A percentile compares a stretch with the other conserved stretches of the same genome.
Evolutionary conservation across 2,113 vertebrate genomes (phyloP).

Genomic region (Tupaia chinensis): DNA sequence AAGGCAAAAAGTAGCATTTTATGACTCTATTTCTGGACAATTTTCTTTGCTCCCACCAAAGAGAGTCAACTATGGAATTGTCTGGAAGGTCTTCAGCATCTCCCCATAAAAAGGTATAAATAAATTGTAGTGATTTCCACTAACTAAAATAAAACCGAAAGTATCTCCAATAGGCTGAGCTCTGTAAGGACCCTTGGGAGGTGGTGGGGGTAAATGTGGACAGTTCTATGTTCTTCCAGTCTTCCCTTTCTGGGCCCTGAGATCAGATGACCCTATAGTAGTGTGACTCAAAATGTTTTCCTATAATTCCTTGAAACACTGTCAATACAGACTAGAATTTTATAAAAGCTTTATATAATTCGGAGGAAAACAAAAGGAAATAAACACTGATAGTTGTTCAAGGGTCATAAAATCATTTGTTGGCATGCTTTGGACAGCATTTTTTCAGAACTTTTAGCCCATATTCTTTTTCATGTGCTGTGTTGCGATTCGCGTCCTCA

Average conservation of each 20-base stretch:
- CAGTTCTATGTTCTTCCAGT: slow-evolving; percentile 54
- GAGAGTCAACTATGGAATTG: neutral
- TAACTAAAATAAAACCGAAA: slow-evolving; percentile 41
- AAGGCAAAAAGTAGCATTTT: slow-evolving; percentile 36
- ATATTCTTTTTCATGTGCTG: neutral
- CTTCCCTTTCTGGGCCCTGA: neutral
- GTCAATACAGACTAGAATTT: slow-evolving; percentile 31
- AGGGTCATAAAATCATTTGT: slow-evolving; percentile 11
- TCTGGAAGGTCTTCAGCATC: neutral
- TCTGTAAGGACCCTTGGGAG: neutral
- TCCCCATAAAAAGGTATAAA: neutral
- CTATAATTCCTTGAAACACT: slow-evolving; percentile 33
- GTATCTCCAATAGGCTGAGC: neutral
- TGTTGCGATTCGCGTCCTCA: neutral
- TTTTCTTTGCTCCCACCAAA: slow-evolving; percentile 35
- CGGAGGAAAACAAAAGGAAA: slow-evolving; percentile 55
- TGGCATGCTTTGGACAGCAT: neutral
- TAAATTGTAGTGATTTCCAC: slow-evolving; percentile 34
- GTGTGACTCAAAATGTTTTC: slow-evolving; percentile 46
- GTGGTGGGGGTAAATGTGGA: neutral
- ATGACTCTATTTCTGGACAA: slow-evolving; percentile 14
- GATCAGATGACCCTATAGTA: slow-evolving; percentile 19
- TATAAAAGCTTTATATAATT: slow-evolving; percentile 38
- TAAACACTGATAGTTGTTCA: slow-evolving; percentile 30
- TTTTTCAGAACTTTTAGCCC: slow-evolving; percentile 14